Percentiles rank a stretch among this genome's conserved stretches.
These are phyloP conservation scores for Acomys russatus DNA, from an alignment of 2,797 vertebrate species.

Conservation along the genomic window DNA sequence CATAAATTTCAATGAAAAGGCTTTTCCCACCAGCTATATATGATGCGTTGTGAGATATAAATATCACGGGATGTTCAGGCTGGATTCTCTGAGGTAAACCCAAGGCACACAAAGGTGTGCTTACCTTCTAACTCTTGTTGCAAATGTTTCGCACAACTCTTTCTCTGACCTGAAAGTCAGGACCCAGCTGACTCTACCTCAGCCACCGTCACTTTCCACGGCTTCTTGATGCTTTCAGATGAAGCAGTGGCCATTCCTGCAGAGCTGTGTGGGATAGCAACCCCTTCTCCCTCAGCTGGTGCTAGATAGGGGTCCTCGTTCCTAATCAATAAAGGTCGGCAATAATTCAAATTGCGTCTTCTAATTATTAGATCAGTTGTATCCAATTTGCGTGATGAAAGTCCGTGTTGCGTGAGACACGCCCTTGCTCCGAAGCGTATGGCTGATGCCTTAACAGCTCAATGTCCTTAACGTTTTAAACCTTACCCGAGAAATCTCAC, in stretches of 20 bases:
- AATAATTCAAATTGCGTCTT: neutral
- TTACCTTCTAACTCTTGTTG: neutral
- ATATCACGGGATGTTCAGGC: neutral
- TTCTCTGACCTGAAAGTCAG: neutral
- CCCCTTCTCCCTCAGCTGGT: neutral
- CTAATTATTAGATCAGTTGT: constrained; percentile 45
- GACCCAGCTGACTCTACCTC: neutral
- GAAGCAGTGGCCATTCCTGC: neutral
- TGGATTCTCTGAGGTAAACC: neutral
- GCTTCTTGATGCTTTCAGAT: neutral
- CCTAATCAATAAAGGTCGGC: neutral
- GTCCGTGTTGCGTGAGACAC: neutral
- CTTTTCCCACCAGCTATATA: neutral
- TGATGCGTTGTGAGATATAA: neutral
- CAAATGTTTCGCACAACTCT: neutral
- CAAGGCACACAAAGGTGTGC: rapidly evolving
- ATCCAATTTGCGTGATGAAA: neutral
- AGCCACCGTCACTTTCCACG: rapidly evolving
- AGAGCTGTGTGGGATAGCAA: rapidly evolving
- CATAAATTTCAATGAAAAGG: constrained; percentile 2
- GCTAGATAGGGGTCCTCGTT: neutral
- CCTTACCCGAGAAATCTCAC: constrained; percentile 55
- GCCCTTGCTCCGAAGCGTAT: neutral
- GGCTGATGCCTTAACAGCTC: neutral
- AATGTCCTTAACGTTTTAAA: constrained; percentile 51